Percentiles rank a stretch among this genome's conserved stretches.
phyloP scores from a whole-genome alignment of 2,888 invertebrate genomes.

The Leptopilina syphax region DNA sequence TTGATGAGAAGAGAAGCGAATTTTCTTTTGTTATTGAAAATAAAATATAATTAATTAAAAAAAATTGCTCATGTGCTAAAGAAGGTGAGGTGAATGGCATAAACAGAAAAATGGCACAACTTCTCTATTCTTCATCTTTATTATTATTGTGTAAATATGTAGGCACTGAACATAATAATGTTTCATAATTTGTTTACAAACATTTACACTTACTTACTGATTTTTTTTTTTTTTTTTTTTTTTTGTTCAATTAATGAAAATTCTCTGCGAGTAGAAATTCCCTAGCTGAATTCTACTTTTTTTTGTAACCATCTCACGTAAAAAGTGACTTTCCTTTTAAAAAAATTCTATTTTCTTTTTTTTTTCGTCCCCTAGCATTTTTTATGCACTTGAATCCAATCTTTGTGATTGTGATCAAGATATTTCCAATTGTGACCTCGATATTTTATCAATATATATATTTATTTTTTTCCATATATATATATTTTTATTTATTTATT shows the following conservation, averaged over 20 bases:
- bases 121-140: constrained; percentile 75
- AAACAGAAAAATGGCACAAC: constrained; percentile 57
- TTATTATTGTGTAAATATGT: constrained; percentile 76
- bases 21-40: not conserved
- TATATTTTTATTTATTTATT: constrained; percentile 46
- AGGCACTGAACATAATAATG: constrained; percentile 77
- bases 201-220: constrained; percentile 75
- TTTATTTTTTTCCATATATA: constrained; percentile 29
- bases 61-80: not conserved
- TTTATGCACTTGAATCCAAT: constrained; percentile 68
- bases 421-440: constrained; percentile 71
- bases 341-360: constrained; percentile 55
- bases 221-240: constrained; percentile 22
- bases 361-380: constrained; percentile 62
- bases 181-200: constrained; percentile 77
- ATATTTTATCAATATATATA: constrained; percentile 71
- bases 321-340: constrained; percentile 53
- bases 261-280: constrained; percentile 65
- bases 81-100: constrained; percentile 51
- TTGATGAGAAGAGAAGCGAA: not conserved
- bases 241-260: constrained; percentile 71
- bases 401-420: too few species aligned
- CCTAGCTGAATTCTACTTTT: constrained; percentile 60
- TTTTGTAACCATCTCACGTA: constrained; percentile 61
- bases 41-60: not conserved